A percentile compares a stretch with the other conserved stretches of the same genome.
Conservation (phyloP, 1,140 invertebrate genomes). For the Tenebrio molitor region DNA sequence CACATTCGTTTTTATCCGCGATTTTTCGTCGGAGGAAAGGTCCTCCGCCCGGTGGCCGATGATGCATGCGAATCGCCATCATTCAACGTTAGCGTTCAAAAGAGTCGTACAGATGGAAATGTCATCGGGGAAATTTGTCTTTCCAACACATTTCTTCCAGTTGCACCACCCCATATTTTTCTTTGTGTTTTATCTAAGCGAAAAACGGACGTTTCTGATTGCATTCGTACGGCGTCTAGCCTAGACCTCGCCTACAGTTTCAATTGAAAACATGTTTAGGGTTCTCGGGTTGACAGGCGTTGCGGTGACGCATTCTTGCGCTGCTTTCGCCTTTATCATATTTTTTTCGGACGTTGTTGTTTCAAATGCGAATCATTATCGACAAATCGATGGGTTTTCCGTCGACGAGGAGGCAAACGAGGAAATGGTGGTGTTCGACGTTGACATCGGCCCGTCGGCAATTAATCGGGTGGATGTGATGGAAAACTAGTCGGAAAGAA, state of each 20-base stretch:
- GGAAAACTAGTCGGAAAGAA: too few relatives aligned
- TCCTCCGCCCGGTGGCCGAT: conserved; percentile 27
- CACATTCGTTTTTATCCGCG: not conserved
- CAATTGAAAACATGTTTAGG: conserved; percentile 32
- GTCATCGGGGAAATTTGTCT: conserved; percentile 58
- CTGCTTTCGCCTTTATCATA: conserved; percentile 24
- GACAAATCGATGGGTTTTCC: conserved; percentile 14
- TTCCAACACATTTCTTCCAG: conserved; percentile 55
- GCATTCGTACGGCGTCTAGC: conserved; percentile 32
- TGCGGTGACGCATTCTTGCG: conserved; percentile 12
- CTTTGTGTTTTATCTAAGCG: conserved; percentile 47
- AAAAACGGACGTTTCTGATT: conserved; percentile 31
- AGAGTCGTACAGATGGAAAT: conserved; percentile 58
- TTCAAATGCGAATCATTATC: conserved; percentile 24
- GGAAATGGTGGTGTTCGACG: too few relatives aligned
- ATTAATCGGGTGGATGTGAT: too few relatives aligned
- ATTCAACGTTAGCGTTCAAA: conserved; percentile 50
- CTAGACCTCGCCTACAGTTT: conserved; percentile 18
- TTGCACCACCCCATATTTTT: conserved; percentile 52
- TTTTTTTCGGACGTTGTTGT: conserved; percentile 13
- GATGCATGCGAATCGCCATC: conserved; percentile 47
- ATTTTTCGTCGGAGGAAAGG: conserved; percentile 29
- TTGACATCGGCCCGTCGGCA: too few relatives aligned
- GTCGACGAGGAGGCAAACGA: too few relatives aligned
- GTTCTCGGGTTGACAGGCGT: conserved; percentile 14